phyloP scores from a whole-genome alignment of 2,888 invertebrate species.

The Nebria salina region DNA sequence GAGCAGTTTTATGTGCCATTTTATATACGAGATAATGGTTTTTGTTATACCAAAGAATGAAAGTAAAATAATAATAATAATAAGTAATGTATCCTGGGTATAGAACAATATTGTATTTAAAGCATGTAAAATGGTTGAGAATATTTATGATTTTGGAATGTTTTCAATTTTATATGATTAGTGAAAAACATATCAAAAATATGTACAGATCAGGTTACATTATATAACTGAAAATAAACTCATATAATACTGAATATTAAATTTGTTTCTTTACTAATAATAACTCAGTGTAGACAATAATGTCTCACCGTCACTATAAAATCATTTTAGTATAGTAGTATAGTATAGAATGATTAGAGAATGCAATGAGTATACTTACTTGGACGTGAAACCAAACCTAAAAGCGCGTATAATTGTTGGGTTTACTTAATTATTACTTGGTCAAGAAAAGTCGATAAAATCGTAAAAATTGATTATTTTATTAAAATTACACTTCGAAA shows the following conservation, averaged over 20 bases:
- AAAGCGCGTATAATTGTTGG: too few species aligned
- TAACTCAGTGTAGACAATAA: too few species aligned
- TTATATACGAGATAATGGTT: conserved; percentile 43
- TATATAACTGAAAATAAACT: conserved; percentile 43
- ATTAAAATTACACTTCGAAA: too few species aligned
- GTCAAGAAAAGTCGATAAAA: too few species aligned
- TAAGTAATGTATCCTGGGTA: conserved; percentile 20
- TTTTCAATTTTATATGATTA: conserved; percentile 47
- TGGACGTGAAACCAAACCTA: too few species aligned
- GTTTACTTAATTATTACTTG: too few species aligned
- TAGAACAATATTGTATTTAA: conserved; percentile 26
- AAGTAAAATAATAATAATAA: not conserved
- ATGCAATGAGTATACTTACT: too few species aligned
- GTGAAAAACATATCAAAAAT: conserved; percentile 45
- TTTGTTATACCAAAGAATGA: conserved; percentile 45
- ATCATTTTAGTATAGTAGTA: too few species aligned
- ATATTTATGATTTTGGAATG: conserved; percentile 44
- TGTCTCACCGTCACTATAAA: too few species aligned
- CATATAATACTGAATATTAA: conserved; percentile 14
- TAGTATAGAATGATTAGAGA: too few species aligned
- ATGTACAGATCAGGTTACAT: conserved; percentile 44
- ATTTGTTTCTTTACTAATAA: not conserved
- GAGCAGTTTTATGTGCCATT: conserved; percentile 43
- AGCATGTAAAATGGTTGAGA: conserved; percentile 38
- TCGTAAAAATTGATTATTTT: too few species aligned